phyloP scores from a whole-genome alignment of 2,797 vertebrate species.

The Brotula barbata region DNA sequence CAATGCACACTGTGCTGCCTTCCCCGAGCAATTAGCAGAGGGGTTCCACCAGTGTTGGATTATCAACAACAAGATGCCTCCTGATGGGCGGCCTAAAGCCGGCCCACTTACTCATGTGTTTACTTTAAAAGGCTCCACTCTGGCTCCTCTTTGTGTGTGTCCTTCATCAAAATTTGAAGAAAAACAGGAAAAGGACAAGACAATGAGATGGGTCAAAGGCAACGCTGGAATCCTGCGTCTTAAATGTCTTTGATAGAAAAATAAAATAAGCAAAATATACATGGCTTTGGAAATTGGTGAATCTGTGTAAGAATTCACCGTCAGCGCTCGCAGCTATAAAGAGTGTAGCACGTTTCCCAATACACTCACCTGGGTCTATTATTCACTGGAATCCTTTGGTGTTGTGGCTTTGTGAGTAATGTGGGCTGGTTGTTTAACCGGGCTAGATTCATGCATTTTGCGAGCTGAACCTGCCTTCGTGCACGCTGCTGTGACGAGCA shows the following conservation, averaged over 20 bases:
- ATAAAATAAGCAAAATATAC: too few species aligned
- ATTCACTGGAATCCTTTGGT: slow-evolving; percentile 27
- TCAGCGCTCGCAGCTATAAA: slow-evolving; percentile 1
- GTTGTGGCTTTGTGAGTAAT: slow-evolving; percentile 37
- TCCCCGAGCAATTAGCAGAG: slow-evolving; percentile 80
- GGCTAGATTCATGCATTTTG: too few species aligned
- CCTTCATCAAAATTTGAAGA: slow-evolving; percentile 63
- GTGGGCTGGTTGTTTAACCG: too few species aligned
- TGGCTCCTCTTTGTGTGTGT: slow-evolving; percentile 64
- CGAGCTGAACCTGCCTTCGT: too few species aligned
- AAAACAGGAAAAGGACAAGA: slow-evolving; percentile 44
- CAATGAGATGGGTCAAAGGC: slow-evolving; percentile 23
- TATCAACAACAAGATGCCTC: slow-evolving; percentile 81
- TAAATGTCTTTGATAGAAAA: too few species aligned
- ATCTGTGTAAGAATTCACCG: slow-evolving; percentile 6
- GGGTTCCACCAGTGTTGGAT: slow-evolving; percentile 72
- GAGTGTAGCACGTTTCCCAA: slow-evolving; percentile 9
- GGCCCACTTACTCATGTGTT: slow-evolving; percentile 82
- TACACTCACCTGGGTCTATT: slow-evolving; percentile 36
- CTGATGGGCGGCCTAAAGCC: slow-evolving; percentile 76
- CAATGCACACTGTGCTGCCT: slow-evolving; percentile 73
- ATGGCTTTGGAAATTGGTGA: slow-evolving; percentile 3
- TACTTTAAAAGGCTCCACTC: slow-evolving; percentile 71
- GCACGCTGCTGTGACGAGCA: too few species aligned
- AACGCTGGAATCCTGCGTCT: neutral